Evolutionary conservation across 2,113 vertebrate genomes (phyloP).

Genomic region (Grammatotria lemairii): DNA sequence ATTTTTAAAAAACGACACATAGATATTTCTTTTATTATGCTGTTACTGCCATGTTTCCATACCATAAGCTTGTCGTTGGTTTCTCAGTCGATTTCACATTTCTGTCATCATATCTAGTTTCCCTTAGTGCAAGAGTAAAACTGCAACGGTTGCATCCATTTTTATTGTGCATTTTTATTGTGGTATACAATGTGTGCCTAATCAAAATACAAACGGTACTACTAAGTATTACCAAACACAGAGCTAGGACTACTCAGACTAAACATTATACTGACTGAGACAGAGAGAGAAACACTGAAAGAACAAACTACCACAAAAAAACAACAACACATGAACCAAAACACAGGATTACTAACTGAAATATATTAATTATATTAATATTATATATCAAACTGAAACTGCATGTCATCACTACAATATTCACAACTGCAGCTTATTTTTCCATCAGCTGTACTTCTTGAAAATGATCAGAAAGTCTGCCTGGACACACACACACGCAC

Average conservation of each 20-base stretch:
- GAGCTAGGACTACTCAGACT: neutral
- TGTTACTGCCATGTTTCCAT: neutral
- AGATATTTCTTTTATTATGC: neutral
- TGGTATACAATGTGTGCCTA: neutral
- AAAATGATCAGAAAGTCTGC: neutral
- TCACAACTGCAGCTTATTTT: neutral
- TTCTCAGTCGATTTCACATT: neutral
- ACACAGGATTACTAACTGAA: neutral
- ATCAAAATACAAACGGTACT: neutral
- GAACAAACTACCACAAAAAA: neutral
- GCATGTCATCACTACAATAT: neutral
- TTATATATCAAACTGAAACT: neutral
- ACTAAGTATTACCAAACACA: neutral
- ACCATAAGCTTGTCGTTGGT: neutral
- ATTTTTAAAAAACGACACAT: fast-evolving
- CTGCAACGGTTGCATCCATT: neutral
- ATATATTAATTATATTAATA: neutral
- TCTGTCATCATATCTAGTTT: neutral
- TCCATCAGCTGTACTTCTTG: neutral
- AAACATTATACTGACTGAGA: neutral
- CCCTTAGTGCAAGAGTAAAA: neutral
- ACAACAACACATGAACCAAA: neutral
- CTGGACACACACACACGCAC: neutral
- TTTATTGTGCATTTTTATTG: neutral
- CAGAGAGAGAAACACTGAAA: neutral